These are phyloP conservation scores for Variabilichromis moorii DNA, from an alignment of 2,113 vertebrate genomes.

Conservation along the genomic window DNA sequence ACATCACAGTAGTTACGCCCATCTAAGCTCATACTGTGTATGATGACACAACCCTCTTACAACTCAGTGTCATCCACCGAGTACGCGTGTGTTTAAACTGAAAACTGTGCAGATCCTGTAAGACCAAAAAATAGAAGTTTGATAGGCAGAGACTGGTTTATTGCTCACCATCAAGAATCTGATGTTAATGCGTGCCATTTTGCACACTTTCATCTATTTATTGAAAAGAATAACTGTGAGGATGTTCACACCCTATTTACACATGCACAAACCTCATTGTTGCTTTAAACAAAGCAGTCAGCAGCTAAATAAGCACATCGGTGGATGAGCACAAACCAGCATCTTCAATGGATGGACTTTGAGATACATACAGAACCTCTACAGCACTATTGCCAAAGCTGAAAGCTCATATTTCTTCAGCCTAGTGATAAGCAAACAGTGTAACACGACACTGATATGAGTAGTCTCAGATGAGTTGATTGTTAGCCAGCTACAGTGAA, in stretches of 20 bases:
- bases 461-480: not conserved
- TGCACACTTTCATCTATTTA: not conserved
- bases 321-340: not conserved
- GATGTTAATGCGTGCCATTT: not conserved
- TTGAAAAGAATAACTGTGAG: not conserved
- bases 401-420: not conserved
- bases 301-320: not conserved
- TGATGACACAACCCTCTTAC: not conserved
- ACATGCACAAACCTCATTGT: not conserved
- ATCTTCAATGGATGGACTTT: not conserved
- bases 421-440: not conserved
- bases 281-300: not conserved
- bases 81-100: not conserved
- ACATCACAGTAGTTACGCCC: not conserved
- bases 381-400: not conserved
- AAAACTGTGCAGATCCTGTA: not conserved
- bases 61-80: not conserved
- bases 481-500: not conserved
- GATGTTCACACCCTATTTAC: not conserved
- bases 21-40: not conserved
- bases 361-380: not conserved
- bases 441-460: not conserved
- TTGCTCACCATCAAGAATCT: not conserved
- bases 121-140: not conserved
- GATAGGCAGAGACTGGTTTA: not conserved